Percentiles rank a stretch among this genome's conserved stretches.
These are phyloP conservation scores for Whitmania pigra DNA, from an alignment of 1,140 invertebrate genomes.

Conservation along the genomic window DNA sequence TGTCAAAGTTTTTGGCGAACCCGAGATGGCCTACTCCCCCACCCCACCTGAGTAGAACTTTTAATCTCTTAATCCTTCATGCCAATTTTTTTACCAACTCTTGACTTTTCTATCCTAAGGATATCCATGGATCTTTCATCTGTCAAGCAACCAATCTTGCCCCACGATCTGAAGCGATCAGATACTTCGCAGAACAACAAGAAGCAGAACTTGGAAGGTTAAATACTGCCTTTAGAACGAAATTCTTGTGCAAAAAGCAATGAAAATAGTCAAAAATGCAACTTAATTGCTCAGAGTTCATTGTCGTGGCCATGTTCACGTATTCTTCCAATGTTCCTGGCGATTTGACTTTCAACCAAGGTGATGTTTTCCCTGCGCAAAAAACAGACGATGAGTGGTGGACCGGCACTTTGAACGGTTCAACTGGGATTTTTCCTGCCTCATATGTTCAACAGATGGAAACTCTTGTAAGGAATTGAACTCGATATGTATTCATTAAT, in stretches of 20 bases:
- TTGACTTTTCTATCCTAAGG: too few relatives aligned
- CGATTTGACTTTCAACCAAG: constrained; percentile 78
- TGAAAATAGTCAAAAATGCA: too few relatives aligned
- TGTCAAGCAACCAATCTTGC: too few relatives aligned
- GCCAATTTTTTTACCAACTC: too few relatives aligned
- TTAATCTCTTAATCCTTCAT: not conserved
- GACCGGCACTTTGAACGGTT: constrained; percentile 75
- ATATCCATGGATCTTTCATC: too few relatives aligned
- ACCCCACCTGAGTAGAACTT: not conserved
- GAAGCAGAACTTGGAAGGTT: too few relatives aligned
- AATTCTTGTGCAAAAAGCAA: too few relatives aligned
- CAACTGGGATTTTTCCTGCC: constrained; percentile 78
- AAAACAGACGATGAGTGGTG: constrained; percentile 83
- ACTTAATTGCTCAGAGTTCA: not conserved
- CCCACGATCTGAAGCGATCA: too few relatives aligned
- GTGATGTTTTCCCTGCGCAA: constrained; percentile 60
- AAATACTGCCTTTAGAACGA: too few relatives aligned
- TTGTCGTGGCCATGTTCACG: constrained; percentile 47
- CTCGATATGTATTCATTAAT: not conserved
- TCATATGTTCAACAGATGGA: constrained; percentile 45
- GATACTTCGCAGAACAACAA: too few relatives aligned
- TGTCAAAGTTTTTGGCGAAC: constrained; percentile 46
- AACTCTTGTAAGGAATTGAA: constrained; percentile 27
- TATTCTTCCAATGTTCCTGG: constrained; percentile 69
- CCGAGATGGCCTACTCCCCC: constrained; percentile 6